Evolutionary conservation across 2,113 vertebrate species (phyloP), one percentile per base, ranked within the genome.

Genomic region (Hippocampus mohnikei): DNA sequence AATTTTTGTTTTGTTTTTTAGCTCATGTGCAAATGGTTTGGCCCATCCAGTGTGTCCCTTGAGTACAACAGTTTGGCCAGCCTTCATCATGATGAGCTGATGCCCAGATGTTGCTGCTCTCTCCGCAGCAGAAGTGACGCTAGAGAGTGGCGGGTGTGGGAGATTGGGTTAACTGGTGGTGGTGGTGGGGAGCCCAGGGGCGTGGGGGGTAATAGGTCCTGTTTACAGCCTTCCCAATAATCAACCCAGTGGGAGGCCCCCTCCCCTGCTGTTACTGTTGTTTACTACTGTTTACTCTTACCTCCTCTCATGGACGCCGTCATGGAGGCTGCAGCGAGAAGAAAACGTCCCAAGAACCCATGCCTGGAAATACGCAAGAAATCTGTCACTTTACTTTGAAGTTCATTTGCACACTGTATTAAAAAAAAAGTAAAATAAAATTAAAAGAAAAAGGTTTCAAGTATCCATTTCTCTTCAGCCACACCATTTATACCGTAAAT

Each of bases 161-260:
- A 27, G 23, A 13, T 58, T 27, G 11, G 55, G 55, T 10, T 11
- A 37, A 37, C 33, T 37, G 33, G 33, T 37, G 33, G 33, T 37
- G 33, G 33, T 0, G 33, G 33, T 37, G 33, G 33, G 33, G 33
- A 37, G 33, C 33, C 33, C 33, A 23, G 53, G 53, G 53, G 8
- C 0, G 0, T 21, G 10, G 21, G 48, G 6, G 48, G 18, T 52
- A 52, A 52, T 20, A 52, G 48, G 25, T 13, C 56, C 74, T 81
- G 79, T 89, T 88, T 88, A 87, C 82, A 78, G 78, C 88, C 79
- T 80, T 84, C 83, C 56, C 82, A 89, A 89, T 86, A 90, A 89
- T 86, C 89, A 90, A 71, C 84, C 60, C 86, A 80, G 86, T 81
- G 71, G 88, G 87, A 72, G 55, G 33, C 64, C 77, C 67, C 63